Evolutionary conservation across 2,797 vertebrate genomes (phyloP).

Genomic region (Lerista edwardsae): DNA sequence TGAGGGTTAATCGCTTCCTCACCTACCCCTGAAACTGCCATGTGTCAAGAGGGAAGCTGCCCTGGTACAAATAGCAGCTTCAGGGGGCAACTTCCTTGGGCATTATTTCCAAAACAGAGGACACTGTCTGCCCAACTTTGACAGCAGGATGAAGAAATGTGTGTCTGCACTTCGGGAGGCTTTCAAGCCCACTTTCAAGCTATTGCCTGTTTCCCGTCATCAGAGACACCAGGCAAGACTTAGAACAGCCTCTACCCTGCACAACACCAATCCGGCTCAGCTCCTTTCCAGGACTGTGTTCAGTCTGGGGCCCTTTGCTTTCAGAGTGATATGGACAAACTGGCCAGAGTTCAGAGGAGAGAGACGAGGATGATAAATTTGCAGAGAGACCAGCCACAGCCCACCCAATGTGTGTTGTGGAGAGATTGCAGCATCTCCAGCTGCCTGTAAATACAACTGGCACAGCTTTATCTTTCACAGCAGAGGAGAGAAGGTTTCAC

Average conservation of each 20-base stretch:
- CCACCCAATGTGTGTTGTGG: constrained; percentile 20
- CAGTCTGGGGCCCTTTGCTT: background rate
- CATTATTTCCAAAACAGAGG: too few relatives aligned
- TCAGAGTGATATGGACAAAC: background rate
- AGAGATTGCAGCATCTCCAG: constrained; percentile 1
- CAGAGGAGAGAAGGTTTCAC: constrained; percentile 1
- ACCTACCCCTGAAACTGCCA: background rate
- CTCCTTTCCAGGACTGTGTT: background rate
- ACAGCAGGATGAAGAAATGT: background rate
- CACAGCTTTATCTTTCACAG: constrained; percentile 13
- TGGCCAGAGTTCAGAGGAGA: constrained; percentile 8
- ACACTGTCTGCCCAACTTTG: background rate
- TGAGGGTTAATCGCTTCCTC: background rate
- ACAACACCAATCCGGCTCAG: background rate
- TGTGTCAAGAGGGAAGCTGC: too few relatives aligned
- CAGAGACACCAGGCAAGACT: background rate
- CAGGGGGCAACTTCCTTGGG: too few relatives aligned
- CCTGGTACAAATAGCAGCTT: too few relatives aligned
- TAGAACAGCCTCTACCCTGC: background rate
- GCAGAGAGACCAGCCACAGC: background rate
- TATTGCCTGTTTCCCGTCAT: background rate
- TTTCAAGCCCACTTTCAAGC: background rate
- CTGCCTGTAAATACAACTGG: constrained; percentile 11
- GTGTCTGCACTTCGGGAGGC: background rate
- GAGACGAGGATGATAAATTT: background rate